Conservation (phyloP, 2,113 vertebrate genomes). For the Takifugu flavidus region DNA sequence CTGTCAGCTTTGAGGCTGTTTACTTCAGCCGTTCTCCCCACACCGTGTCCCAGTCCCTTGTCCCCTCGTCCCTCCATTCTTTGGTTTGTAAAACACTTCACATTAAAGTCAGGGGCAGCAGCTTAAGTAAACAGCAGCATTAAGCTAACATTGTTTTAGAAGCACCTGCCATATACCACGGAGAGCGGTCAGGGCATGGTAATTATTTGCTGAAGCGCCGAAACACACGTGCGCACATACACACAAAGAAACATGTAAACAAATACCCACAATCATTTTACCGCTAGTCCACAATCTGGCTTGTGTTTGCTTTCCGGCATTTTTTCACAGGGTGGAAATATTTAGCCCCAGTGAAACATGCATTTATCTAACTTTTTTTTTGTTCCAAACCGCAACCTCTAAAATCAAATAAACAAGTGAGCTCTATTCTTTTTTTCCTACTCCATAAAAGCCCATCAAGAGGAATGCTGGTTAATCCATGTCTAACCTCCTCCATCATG, state of each 20-base stretch:
- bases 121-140: slow-evolving; percentile 45
- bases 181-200: slow-evolving; percentile 47
- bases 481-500: slow-evolving; percentile 56
- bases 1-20: too few species aligned
- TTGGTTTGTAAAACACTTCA: slow-evolving; percentile 49
- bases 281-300: slow-evolving; percentile 70
- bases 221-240: slow-evolving; percentile 29
- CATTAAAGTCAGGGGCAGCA: slow-evolving; percentile 33
- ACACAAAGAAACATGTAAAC: slow-evolving; percentile 64
- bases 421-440: slow-evolving; percentile 58
- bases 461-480: slow-evolving; percentile 68
- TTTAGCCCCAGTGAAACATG: slow-evolving; percentile 73
- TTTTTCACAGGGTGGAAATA: slow-evolving; percentile 73
- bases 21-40: background rate
- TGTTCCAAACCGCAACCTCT: slow-evolving; percentile 59
- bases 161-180: slow-evolving; percentile 67
- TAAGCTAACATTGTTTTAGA: slow-evolving; percentile 54
- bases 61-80: slow-evolving; percentile 16
- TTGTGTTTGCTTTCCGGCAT: slow-evolving; percentile 69
- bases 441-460: slow-evolving; percentile 71
- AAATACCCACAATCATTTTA: slow-evolving; percentile 67
- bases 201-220: slow-evolving; percentile 53
- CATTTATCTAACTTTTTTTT: slow-evolving; percentile 64
- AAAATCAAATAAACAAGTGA: slow-evolving; percentile 74
- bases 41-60: slow-evolving; percentile 14